Evolutionary conservation across 2,888 invertebrate genomes (phyloP), one percentile per base, ranked within the genome.

Genomic region (Pimpla rufipes): DNA sequence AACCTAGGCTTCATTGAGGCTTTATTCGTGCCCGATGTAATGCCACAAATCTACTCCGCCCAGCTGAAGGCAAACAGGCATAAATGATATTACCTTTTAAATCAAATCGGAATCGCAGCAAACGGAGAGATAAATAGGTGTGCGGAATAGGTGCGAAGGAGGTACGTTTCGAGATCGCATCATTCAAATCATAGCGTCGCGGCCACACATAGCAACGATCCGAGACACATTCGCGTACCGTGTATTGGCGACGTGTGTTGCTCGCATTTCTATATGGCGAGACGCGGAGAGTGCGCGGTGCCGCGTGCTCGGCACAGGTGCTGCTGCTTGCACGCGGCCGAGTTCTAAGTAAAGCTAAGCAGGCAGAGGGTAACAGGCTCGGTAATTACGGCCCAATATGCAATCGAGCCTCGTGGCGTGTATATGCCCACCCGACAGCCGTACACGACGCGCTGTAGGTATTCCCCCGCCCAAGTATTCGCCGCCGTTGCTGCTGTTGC

Each of bases 381-480:
- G 86, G 89, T 91, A 91, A 91, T 91, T 91, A 90, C 89, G 88
- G 89, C 86, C 90, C 89, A 90, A 91, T 91, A 91, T 90, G 90
- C 90, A 90, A 90, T 87, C 90, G 88, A 87, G 88, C 85, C 84
- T 80, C 73, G 70, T 18, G 71, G 57, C 71, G 76, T 66, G 40
- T 73, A 77, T 52, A 77, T 68, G 67, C 83, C 71, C 62, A 70
- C 52, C 50, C 70, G 83, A 81, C 83, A 87, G 82, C 74, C 80
- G 77, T 80, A 83, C 85, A 82, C 78, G 80, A 85, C 66, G 55
- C 35, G 66, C 79, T 35, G 68, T 79, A 42, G 66, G 74, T 71
- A 71, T 83, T 75, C 68, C 71, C 67, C 83, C 80, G 80, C 76
- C 83, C 83, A 76, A 73, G 83, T 83, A 83, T 83, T 79, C 76